A percentile compares a stretch with the other conserved stretches of the same genome.
Evolutionary conservation across 2,888 invertebrate species (phyloP).

Genomic region (Mythimna loreyi): DNA sequence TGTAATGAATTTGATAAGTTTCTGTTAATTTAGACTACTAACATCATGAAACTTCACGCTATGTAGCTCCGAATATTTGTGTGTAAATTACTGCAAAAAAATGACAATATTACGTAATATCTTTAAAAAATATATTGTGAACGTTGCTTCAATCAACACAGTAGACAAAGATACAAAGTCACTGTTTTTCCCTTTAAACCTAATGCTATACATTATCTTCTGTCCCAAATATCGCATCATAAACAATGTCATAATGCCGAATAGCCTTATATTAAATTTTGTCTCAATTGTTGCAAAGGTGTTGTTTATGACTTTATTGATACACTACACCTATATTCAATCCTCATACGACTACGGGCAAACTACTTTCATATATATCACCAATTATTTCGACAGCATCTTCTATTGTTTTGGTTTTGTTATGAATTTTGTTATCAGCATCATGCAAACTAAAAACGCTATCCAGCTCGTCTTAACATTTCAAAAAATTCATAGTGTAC

Average conservation of each 20-base stretch:
- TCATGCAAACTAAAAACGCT: slow-evolving; percentile 2
- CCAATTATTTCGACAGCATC: background rate
- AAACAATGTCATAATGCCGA: slow-evolving; percentile 1
- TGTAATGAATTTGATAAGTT: background rate
- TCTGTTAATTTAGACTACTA: too few relatives aligned
- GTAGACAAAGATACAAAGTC: slow-evolving; percentile 36
- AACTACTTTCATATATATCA: background rate
- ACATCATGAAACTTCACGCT: too few relatives aligned
- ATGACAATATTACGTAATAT: background rate
- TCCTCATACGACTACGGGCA: too few relatives aligned
- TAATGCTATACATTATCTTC: slow-evolving; percentile 10
- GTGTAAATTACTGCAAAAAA: background rate
- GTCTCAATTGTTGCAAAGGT: background rate
- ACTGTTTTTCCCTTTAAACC: slow-evolving; percentile 30
- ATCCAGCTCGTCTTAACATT: slow-evolving; percentile 27
- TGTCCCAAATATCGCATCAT: slow-evolving; percentile 20
- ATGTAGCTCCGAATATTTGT: background rate
- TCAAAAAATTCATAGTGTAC: slow-evolving; percentile 36
- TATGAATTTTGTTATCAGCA: slow-evolving; percentile 2
- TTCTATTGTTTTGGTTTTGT: background rate
- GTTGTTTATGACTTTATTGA: background rate
- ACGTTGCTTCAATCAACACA: background rate
- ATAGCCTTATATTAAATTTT: background rate
- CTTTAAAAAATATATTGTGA: background rate
- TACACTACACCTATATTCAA: background rate